phyloP scores from a whole-genome alignment of 1,140 invertebrate genomes.

The Neuroterus valhalla region DNA sequence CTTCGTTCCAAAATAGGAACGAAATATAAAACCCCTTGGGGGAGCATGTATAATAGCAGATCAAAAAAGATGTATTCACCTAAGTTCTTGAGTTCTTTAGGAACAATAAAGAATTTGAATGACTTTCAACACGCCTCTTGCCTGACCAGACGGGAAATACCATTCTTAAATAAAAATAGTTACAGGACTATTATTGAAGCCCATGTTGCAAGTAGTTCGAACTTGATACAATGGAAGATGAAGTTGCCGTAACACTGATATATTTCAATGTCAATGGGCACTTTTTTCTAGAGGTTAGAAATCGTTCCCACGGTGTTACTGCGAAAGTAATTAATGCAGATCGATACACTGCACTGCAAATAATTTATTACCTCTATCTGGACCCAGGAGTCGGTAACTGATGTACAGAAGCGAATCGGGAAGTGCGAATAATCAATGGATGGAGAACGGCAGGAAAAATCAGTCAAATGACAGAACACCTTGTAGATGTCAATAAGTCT shows the following conservation, averaged over 20 bases:
- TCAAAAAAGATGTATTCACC: too few relatives aligned
- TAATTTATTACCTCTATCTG: slow-evolving; percentile 23
- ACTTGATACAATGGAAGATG: slow-evolving; percentile 12
- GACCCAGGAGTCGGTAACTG: neutral
- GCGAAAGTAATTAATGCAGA: slow-evolving; percentile 27
- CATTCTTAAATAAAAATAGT: too few relatives aligned
- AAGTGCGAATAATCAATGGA: slow-evolving; percentile 7
- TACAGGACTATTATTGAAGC: too few relatives aligned
- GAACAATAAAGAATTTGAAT: too few relatives aligned
- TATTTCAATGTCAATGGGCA: slow-evolving; percentile 18
- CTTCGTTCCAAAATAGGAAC: too few relatives aligned
- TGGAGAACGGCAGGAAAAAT: neutral
- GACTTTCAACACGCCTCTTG: too few relatives aligned
- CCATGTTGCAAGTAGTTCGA: neutral
- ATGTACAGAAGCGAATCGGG: neutral
- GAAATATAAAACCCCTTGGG: too few relatives aligned
- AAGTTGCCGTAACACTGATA: slow-evolving; percentile 3
- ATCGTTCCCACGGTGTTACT: slow-evolving; percentile 25
- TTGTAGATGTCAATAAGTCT: neutral
- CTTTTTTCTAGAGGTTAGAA: slow-evolving; percentile 3
- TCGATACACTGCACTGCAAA: slow-evolving; percentile 11
- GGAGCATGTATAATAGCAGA: too few relatives aligned
- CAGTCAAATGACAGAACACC: neutral
- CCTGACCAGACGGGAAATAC: too few relatives aligned
- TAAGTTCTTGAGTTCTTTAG: too few relatives aligned